Base-by-base conservation (phyloP, 1,140 invertebrate genomes). In the Drosophila equinoxialis region DNA sequence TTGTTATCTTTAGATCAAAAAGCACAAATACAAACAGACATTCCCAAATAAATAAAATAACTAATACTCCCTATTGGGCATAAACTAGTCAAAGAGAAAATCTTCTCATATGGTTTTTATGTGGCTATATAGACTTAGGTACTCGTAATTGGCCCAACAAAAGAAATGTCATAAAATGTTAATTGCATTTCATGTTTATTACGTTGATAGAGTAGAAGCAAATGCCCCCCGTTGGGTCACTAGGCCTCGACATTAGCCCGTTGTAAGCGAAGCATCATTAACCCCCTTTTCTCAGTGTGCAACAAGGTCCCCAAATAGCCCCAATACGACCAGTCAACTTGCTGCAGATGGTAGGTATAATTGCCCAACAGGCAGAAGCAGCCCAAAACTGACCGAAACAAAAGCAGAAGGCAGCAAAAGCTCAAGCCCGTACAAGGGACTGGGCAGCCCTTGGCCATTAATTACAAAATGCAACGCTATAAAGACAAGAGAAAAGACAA, bases 391-490 rank as follows among this genome's bases (percentile, higher is more conserved):
- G 35, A 20, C 14, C 13, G 58, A 26, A 62, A 54, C 59, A 20
- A 17, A 11, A 23, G 63, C 20, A 60, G 5, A 60, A 20, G 17
- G 14, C 33, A 10, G 20, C 37, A 23, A 39, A 60, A 39, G 58
- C 35, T 35, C 58, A 35, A 23, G 17, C 17, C 20, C 17, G 17
- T 0, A 30, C 30, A 30, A 30, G 30, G 30, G 30, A 20, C 45
- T 20, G 33, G 3, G 23, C 54, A 14, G 35, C 14, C 30, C 10
- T 39, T 10, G 42, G 26, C 37, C 71, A 81, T 74, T 86, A 81
- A 74, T 73, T 74, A 79, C 82, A 79, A 75, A 85, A 70, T 81
- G 82, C 82, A 85, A 58, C 74, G 45, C 62, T 62, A 81, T 74
- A 74, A 81, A 84, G 45, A 14, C 17, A 23, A 17, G 14, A 20